Base-by-base conservation (phyloP, 1,140 invertebrate species). In the Drosophila carrolli region DNA sequence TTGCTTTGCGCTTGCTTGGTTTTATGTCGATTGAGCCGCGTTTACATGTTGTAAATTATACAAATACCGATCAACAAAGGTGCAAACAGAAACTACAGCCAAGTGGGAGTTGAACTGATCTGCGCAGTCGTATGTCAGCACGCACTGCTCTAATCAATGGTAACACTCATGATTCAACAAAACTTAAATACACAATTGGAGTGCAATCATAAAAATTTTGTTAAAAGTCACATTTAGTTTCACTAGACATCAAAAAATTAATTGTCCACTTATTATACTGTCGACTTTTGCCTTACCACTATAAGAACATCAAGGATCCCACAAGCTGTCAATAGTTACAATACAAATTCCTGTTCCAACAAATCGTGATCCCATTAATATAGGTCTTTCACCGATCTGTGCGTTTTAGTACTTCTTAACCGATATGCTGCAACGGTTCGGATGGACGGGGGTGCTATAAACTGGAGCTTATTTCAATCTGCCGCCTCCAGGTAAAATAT, bases 401-500 rank as follows among this genome's bases (percentile, higher is more conserved):
- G 54, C 51, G 44, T 50, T 41, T 48, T 44, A 61, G 40, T 57
- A 53, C 47, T 53, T 61, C 23, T 76, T 76, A 68, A 54, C 47
- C 71, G 47, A 75, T 67, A 67, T 66, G 41, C 73, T 71, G 48
- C 23, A 67, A 29, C 43, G 44, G 48, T 9, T 37, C 44, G 11
- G 27, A 37, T 48, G 47, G 46, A 7, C 32, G 35, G 35, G 50
- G 51, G 44, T 65, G 75, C 71, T 74, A 88, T 88, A 88, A 88
- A 89, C 65, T 60, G 50, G 61, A 88, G 73, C 89, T 88, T 89
- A 88, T 88, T 88, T 88, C 80, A 88, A 88, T 88, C 84, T 88
- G 84, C 84, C 84, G 84, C 84, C 84, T 73, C 73, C 62, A 78
- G 76, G 68, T 59, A 60, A 68, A 81, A 75, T 89, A 84, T 83